A percentile compares a stretch with the other conserved stretches of the same genome.
These are phyloP conservation scores for Synchiropus splendidus DNA, from an alignment of 2,113 vertebrate species.

Conservation along the genomic window DNA sequence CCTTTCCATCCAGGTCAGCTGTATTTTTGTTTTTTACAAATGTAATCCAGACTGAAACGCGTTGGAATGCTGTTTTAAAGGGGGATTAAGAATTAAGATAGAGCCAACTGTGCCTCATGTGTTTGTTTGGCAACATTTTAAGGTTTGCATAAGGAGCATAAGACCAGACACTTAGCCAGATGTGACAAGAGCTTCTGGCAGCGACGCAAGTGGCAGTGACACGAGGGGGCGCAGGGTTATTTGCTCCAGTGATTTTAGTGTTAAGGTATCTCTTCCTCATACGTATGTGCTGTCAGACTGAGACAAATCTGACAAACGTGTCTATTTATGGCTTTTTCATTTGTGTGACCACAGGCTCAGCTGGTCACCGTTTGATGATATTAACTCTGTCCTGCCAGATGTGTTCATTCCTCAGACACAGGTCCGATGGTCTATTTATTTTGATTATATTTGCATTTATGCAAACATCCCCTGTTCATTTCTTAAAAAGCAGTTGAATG, in stretches of 20 bases:
- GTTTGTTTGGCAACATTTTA: slow-evolving; percentile 37
- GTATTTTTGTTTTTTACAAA: slow-evolving; percentile 9
- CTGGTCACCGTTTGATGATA: slow-evolving; percentile 41
- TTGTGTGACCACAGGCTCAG: slow-evolving; percentile 34
- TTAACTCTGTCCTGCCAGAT: background rate
- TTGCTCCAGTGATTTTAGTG: slow-evolving; percentile 15
- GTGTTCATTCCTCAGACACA: background rate
- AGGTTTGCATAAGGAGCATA: slow-evolving; percentile 9
- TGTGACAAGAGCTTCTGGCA: slow-evolving; percentile 45
- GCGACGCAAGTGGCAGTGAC: slow-evolving; percentile 28
- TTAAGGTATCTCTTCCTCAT: slow-evolving; percentile 3
- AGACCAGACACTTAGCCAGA: slow-evolving; percentile 33
- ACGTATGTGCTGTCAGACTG: background rate
- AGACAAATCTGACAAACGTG: background rate
- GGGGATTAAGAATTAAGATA: slow-evolving; percentile 12
- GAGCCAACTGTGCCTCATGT: slow-evolving; percentile 34
- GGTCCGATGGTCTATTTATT: slow-evolving; percentile 11
- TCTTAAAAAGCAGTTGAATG: too few species aligned
- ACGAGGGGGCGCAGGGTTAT: slow-evolving; percentile 15
- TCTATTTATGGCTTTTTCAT: background rate
- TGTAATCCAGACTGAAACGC: too few species aligned
- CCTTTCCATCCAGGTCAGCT: slow-evolving; percentile 46
- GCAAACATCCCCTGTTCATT: too few species aligned
- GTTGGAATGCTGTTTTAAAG: too few species aligned
- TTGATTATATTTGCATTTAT: too few species aligned